Evolutionary conservation across 2,888 invertebrate species (phyloP), one percentile per base, ranked within the genome.

Genomic region (Acleris emargana): DNA sequence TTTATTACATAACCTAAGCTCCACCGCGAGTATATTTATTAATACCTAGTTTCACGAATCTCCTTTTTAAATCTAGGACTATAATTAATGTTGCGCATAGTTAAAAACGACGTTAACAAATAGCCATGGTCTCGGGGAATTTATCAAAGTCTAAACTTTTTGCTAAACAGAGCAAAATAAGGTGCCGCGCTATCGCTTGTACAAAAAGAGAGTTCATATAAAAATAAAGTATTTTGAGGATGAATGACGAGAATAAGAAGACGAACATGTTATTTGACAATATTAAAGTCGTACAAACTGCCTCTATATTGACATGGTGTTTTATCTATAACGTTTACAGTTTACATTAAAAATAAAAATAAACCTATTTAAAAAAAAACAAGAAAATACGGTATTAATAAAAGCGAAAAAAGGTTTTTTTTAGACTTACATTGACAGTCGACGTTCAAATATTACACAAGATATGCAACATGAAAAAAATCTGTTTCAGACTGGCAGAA

Each of bases 131-230:
- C 61, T 61, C 45, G 47, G 52, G 17, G 57, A 53, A 66, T 66
- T 66, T 66, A 66, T 66, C 66, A 66, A 66, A 66, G 66, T 66
- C 66, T 51, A 57, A 51, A 66, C 57, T 66, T 61, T 66, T 66
- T 61, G 61, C 45, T 66, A 43, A 32, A 64, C 50, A 64, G 50
- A 60, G 59, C 22, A 60, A 43, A 54, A 50, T 22, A 54, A 22
- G 50, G 20, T 22, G n/a, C 28, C 50, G 42, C 49, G 55, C 64
- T 59, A 59, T 54, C 64, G 54, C 59, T 64, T 64, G 54, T 59
- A 50, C 13, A 42, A 42, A 32, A 32, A 32, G 25, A 17, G 45
- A n/a, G 5, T 16, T 43, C 5, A n/a, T 13, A n/a, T 43, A 43
- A 16, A 16, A n/a, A n/a, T 16, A 43, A 43, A 16, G 11, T 5